Percentiles rank a stretch among this genome's conserved stretches.
These are phyloP conservation scores for Dysdera silvatica DNA, from an alignment of 1,140 invertebrate genomes.

Conservation along the genomic window DNA sequence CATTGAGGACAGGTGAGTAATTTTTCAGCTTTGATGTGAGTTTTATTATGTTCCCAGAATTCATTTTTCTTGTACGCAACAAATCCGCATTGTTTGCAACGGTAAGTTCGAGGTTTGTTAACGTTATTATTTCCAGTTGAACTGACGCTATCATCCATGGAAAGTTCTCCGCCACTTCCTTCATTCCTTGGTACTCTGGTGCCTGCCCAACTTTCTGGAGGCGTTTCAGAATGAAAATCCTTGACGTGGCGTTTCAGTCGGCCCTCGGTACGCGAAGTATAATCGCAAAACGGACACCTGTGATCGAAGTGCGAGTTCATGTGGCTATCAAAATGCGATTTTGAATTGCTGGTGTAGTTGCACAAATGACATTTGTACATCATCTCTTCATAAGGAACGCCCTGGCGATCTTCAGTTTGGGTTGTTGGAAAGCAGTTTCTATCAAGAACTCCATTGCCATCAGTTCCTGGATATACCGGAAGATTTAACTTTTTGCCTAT, in stretches of 20 bases:
- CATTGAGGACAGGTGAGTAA: slow-evolving; percentile 83
- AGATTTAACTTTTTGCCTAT: not conserved
- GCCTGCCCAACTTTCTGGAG: slow-evolving; percentile 33
- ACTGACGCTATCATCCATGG: not conserved
- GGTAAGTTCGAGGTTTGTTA: slow-evolving; percentile 50
- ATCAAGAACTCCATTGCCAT: not conserved
- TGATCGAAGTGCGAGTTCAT: slow-evolving; percentile 50
- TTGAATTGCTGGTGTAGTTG: slow-evolving; percentile 39
- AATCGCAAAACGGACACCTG: slow-evolving; percentile 52
- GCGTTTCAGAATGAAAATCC: slow-evolving; percentile 42
- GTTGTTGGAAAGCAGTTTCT: too few species aligned
- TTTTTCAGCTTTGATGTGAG: slow-evolving; percentile 89
- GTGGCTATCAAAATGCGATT: slow-evolving; percentile 48
- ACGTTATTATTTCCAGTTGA: not conserved
- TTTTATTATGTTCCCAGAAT: slow-evolving; percentile 84
- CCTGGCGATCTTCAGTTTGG: too few species aligned
- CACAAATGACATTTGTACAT: slow-evolving; percentile 42
- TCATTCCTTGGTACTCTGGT: slow-evolving; percentile 29
- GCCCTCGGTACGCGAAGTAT: slow-evolving; percentile 52
- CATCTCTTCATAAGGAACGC: too few species aligned
- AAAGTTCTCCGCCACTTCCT: not conserved
- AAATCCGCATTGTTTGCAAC: slow-evolving; percentile 82
- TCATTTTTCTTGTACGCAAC: slow-evolving; percentile 76
- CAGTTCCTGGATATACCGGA: not conserved
- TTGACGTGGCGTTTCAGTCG: slow-evolving; percentile 53